A percentile compares a stretch with the other conserved stretches of the same genome.
phyloP scores from a whole-genome alignment of 2,113 vertebrate genomes.

The Halichoerus grypus region DNA sequence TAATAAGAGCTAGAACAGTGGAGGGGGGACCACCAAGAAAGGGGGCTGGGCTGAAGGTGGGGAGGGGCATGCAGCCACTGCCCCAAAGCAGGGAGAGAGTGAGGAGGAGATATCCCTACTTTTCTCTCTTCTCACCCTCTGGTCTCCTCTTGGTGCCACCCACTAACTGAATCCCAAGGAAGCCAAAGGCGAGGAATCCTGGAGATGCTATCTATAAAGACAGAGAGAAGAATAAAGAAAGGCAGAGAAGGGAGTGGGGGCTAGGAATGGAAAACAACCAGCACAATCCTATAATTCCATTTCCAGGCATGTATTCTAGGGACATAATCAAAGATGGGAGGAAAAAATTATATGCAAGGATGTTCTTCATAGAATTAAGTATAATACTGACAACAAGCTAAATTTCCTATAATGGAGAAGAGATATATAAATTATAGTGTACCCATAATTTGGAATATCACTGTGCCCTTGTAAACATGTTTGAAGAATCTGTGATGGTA shows the following conservation, averaged over 20 bases:
- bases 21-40: not conserved
- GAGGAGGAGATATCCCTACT: not conserved
- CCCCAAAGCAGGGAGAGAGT: not conserved
- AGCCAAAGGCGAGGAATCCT: not conserved
- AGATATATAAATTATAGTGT: not conserved
- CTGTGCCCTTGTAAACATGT: slow-evolving; percentile 2
- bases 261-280: not conserved
- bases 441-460: not conserved
- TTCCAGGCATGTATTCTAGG: slow-evolving; percentile 8
- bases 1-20: not conserved
- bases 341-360: not conserved
- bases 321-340: slow-evolving; percentile 14
- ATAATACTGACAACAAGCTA: not conserved
- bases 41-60: not conserved
- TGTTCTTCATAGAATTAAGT: not conserved
- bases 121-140: not conserved
- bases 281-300: not conserved
- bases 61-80: not conserved
- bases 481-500: slow-evolving; percentile 14
- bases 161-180: not conserved
- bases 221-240: not conserved
- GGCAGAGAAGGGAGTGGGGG: not conserved
- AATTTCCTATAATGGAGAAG: not conserved
- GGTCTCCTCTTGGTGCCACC: not conserved
- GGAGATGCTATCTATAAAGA: not conserved